A percentile compares a stretch with the other conserved stretches of the same genome.
Evolutionary conservation across 2,888 invertebrate genomes (phyloP).

Genomic region (Tetragonisca angustula): DNA sequence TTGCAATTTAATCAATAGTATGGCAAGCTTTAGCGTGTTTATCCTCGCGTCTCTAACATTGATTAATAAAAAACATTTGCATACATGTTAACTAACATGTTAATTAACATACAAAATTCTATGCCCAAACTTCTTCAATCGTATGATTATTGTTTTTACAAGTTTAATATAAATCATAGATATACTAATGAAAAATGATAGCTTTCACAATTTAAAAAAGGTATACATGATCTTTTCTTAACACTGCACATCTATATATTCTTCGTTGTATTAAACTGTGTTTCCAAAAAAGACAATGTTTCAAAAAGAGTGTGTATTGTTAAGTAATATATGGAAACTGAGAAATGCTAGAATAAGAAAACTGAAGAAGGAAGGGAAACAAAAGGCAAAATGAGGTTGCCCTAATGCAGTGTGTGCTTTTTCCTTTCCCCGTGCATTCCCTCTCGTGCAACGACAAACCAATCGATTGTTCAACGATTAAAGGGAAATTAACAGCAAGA

Average conservation of each 20-base stretch:
- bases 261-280: neutral
- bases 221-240: neutral
- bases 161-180: conserved; percentile 12
- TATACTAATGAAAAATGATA: conserved; percentile 8
- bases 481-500: conserved; percentile 87
- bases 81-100: conserved; percentile 60
- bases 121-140: conserved; percentile 57
- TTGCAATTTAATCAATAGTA: conserved; percentile 75
- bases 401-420: conserved; percentile 84
- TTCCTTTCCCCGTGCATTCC: conserved; percentile 83
- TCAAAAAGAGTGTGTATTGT: conserved; percentile 7
- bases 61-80: conserved; percentile 50
- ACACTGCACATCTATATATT: neutral
- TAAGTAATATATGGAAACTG: conserved; percentile 22
- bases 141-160: conserved; percentile 39
- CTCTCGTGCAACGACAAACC: conserved; percentile 81
- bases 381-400: conserved; percentile 68
- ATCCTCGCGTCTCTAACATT: conserved; percentile 64
- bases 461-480: conserved; percentile 79
- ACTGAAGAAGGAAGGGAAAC: conserved; percentile 66
- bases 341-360: conserved; percentile 51
- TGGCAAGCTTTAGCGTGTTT: conserved; percentile 72
- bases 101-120: conserved; percentile 54
- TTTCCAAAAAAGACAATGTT: conserved; percentile 17
- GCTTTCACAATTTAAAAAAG: neutral